phyloP scores from a whole-genome alignment of 2,888 invertebrate genomes.

The Andrena praecox region DNA sequence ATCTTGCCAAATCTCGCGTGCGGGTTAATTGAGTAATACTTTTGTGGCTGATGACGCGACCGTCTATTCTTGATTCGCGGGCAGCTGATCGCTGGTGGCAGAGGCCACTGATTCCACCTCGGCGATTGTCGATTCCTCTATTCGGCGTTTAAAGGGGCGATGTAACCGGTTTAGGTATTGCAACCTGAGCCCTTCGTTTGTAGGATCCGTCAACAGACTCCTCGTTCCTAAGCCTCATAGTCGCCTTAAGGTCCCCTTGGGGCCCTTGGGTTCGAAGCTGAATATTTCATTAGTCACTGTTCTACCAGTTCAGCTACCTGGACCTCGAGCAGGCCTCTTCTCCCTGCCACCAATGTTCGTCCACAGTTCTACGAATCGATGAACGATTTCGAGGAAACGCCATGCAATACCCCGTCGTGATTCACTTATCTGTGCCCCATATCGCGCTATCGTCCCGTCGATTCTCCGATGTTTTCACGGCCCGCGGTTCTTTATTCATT shows the following conservation, averaged over 20 bases:
- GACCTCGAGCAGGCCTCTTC: background rate
- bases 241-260: no score
- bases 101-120: background rate
- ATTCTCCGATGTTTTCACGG: background rate
- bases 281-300: slow-evolving; percentile 2
- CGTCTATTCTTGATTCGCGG: slow-evolving; percentile 59
- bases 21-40: slow-evolving; percentile 68
- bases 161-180: background rate
- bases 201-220: no score
- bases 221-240: no score
- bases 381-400: background rate
- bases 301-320: background rate
- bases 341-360: background rate
- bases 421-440: background rate
- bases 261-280: background rate
- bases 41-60: slow-evolving; percentile 52
- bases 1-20: slow-evolving; percentile 65
- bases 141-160: background rate
- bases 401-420: background rate
- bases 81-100: slow-evolving; percentile 38
- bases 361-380: background rate
- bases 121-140: no score
- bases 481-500: background rate
- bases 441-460: slow-evolving; percentile 17
- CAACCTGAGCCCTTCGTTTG: no score